Percentiles rank a stretch among this genome's conserved stretches.
phyloP scores from a whole-genome alignment of 2,888 invertebrate genomes.

The Mellilla xanthometata region DNA sequence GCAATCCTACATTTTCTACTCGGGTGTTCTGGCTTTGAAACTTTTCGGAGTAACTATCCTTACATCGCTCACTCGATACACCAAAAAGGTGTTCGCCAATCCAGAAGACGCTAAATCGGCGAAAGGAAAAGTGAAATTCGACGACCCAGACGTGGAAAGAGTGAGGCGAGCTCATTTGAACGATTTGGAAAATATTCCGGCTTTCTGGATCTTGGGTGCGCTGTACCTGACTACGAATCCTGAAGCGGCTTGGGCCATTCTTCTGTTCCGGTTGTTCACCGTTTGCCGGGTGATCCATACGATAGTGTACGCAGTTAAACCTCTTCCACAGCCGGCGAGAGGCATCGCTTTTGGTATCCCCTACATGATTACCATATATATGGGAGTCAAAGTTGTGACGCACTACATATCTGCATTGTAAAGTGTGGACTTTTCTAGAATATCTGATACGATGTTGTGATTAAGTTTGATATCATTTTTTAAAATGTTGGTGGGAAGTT shows the following conservation, averaged over 20 bases:
- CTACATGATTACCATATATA: constrained; percentile 50
- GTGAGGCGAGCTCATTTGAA: constrained; percentile 84
- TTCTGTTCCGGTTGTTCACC: constrained; percentile 77
- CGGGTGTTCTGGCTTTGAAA: constrained; percentile 60
- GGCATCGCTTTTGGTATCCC: constrained; percentile 53
- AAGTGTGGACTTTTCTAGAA: constrained; percentile 4
- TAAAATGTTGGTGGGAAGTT: too few relatives aligned
- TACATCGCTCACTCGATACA: constrained; percentile 48
- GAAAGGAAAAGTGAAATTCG: constrained; percentile 56
- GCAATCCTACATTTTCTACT: constrained; percentile 58
- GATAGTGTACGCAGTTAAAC: constrained; percentile 83
- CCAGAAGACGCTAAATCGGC: constrained; percentile 55
- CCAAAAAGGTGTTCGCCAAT: constrained; percentile 52
- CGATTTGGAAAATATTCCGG: constrained; percentile 87
- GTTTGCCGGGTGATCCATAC: constrained; percentile 83
- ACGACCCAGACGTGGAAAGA: constrained; percentile 59
- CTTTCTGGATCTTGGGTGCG: constrained; percentile 84
- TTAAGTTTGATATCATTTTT: background rate
- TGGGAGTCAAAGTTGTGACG: constrained; percentile 56
- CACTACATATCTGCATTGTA: constrained; percentile 45
- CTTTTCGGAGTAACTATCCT: constrained; percentile 44
- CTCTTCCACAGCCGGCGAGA: constrained; percentile 81
- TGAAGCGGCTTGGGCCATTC: constrained; percentile 51
- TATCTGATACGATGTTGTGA: background rate
- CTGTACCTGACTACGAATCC: constrained; percentile 84